Base-by-base conservation (phyloP, 2,888 invertebrate genomes). In the Phortica okadai region DNA sequence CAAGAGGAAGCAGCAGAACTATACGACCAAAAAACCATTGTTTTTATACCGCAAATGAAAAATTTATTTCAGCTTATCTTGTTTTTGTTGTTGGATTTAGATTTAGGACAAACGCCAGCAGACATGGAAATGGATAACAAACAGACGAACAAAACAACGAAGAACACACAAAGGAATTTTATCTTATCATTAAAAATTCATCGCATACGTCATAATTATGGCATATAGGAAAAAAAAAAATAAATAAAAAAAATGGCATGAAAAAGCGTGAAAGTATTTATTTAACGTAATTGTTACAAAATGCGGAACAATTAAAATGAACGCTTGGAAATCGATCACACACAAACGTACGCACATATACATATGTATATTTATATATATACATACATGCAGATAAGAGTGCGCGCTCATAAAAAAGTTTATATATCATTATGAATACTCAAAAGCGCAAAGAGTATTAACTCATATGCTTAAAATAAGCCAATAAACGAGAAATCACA, bases 101-200 rank as follows among this genome's bases (percentile, higher is more conserved):
- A 59, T 59, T 11, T 59, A 16, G 59, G 21, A n/a, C 59, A 59
- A 59, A 59, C n/a, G 10, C 54, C 10, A 54, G 6, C n/a, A n/a
- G n/a, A 59, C n/a, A 59, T 14, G n/a, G 14, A 33, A 66, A 41
- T 42, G 16, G 21, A 56, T 14, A 72, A 14, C 11, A 21, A 54
- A 72, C 16, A 45, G 21, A 70, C 21, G 8, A 50, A 70, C 21
- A 21, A 50, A 21, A 66, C 10, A n/a, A 62, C 16, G 25, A n/a
- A 33, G 2, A 50, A 50, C 50, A 50, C 50, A 54, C 45, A 25
- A 56, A 74, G 78, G 78, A 41, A 77, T 78, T 81, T 81, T 78
- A 82, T 83, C 82, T 83, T 81, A 83, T 83, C 82, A 45, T 33
- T 14, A 45, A 16, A 11, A 6, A 21, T 56, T 21, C n/a, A 50